phyloP scores from a whole-genome alignment of 2,113 vertebrate species.

The Muntiacus muntjak region DNA sequence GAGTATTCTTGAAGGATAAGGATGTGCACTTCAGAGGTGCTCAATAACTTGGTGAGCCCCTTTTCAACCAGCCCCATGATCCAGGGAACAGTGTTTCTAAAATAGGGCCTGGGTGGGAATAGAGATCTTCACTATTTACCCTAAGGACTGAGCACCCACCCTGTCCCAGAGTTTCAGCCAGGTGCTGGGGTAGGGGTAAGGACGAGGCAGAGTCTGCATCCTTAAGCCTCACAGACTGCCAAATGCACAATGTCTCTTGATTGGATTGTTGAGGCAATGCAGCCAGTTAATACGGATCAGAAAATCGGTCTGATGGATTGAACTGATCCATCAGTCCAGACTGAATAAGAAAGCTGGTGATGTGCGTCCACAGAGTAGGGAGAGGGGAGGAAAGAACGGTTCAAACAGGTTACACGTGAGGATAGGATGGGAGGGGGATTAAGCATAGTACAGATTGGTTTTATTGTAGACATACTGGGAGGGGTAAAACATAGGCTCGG shows the following conservation, averaged over 20 bases:
- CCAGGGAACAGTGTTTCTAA: neutral
- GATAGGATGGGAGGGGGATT: neutral
- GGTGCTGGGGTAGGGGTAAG: neutral
- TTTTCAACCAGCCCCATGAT: neutral
- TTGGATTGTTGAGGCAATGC: neutral
- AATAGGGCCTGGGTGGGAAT: no score
- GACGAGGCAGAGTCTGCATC: neutral
- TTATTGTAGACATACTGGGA: neutral
- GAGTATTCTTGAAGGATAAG: neutral
- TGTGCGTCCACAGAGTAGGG: neutral
- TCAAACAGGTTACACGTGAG: neutral
- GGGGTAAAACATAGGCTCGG: neutral
- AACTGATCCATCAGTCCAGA: neutral
- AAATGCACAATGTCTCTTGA: neutral
- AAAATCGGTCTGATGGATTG: neutral
- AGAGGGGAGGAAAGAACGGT: neutral
- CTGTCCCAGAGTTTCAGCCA: neutral
- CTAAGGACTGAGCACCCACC: neutral
- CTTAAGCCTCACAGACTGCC: neutral
- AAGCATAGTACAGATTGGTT: neutral
- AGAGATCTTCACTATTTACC: neutral
- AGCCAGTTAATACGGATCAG: neutral
- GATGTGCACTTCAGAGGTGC: neutral
- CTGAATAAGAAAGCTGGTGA: neutral
- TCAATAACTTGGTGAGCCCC: neutral